Evolutionary conservation across 2,888 invertebrate species (phyloP).

Genomic region (Nemapogon koenigi): DNA sequence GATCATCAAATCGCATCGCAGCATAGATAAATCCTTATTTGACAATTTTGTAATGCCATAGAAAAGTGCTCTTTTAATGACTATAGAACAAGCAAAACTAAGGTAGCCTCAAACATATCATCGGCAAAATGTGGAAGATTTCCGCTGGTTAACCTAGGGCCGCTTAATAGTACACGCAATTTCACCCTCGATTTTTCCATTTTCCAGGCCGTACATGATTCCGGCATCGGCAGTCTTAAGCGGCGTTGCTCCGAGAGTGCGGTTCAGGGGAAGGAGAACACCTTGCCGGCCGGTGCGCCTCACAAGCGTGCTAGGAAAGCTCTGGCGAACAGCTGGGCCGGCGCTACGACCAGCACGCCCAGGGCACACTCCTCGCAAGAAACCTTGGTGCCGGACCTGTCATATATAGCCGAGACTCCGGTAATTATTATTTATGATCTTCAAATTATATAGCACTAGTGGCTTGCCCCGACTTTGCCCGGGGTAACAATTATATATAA

Average conservation of each 20-base stretch:
- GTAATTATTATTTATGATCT: conserved; percentile 44
- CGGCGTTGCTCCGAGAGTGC: conserved; percentile 27
- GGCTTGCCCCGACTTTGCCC: no score
- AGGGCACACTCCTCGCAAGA: conserved; percentile 21
- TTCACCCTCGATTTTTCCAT: background rate
- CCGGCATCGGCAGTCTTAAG: conserved; percentile 48
- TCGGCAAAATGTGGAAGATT: no score
- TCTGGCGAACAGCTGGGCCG: conserved; percentile 74
- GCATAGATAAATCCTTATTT: no score
- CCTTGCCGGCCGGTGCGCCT: conserved; percentile 57
- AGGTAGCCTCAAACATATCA: no score
- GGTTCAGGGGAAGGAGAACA: conserved; percentile 70
- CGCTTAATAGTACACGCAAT: background rate
- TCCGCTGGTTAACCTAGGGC: no score
- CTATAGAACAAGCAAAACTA: no score
- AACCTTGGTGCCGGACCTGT: conserved; percentile 66
- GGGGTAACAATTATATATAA: no score
- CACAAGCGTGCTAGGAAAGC: conserved; percentile 82
- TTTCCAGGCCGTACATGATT: conserved; percentile 28
- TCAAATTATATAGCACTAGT: no score
- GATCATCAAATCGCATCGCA: no score
- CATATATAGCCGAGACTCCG: conserved; percentile 79
- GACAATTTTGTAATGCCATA: no score
- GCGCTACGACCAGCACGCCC: conserved; percentile 52
- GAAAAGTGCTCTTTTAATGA: no score